Evolutionary conservation across 2,888 invertebrate species (phyloP), one percentile per base, ranked within the genome.

Genomic region (Entomobrya multifasciata): DNA sequence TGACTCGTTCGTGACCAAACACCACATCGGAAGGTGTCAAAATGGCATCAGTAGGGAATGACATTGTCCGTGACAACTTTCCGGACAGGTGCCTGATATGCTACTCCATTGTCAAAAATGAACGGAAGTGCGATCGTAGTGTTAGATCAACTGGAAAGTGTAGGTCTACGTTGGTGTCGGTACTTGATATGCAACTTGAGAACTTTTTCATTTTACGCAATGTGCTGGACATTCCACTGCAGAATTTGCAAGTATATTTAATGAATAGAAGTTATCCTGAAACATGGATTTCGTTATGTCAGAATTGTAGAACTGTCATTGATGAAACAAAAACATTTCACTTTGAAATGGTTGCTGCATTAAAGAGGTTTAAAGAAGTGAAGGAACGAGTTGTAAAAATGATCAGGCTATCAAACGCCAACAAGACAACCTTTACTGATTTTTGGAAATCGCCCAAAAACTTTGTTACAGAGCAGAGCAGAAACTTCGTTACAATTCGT

Each of bases 181-280:
- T 25, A 47, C 11, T 70, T 41, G 20, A 1, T 2, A 17, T 11
- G 22, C 70, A 70, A 11, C 49, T 82, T 17, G 20, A 74, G 5
- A 60, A 13, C 11, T 30, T 82, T 0, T 82, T 82, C 44, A 30
- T 82, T 62, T 74, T 82, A 27, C 8, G 74, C 27, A 44, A 82
- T 22, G 25, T 82, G 62, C 36, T 82, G 62, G 74, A 82, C 11
- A n/a, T 82, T 15, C 82, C 82, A 8, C 15, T 25, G 15, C 25
- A 25, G 25, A 41, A 47, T 22, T 36, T 82, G 82, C 13, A 74
- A 2, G 47, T 15, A 3, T 74, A 83, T 20, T 27, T 83, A 20
- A 17, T 57, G 25, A 22, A 44, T 8, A 49, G 60, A 30, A 76
- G 83, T 49, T 49, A 11, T 36, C 83, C 83, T 1, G 62, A 83